Conservation (phyloP, 2,797 vertebrate genomes). For the Acanthiza pusilla region DNA sequence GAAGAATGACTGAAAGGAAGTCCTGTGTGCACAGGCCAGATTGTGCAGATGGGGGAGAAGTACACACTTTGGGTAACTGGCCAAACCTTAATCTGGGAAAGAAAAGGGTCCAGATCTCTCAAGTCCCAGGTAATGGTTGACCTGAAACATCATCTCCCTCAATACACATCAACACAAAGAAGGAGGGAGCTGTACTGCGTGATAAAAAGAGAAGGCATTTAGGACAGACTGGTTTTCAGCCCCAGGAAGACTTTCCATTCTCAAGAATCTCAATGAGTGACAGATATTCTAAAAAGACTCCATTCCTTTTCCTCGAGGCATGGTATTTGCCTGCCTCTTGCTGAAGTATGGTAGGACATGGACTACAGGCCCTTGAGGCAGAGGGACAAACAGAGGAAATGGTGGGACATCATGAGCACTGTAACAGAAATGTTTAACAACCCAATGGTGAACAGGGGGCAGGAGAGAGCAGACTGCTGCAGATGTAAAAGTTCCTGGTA, state of each 20-base stretch:
- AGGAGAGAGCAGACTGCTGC: background rate
- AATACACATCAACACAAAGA: background rate
- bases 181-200: background rate
- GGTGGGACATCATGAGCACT: background rate
- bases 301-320: background rate
- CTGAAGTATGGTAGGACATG: background rate
- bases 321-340: background rate
- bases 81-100: background rate
- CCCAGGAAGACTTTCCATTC: background rate
- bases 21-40: background rate
- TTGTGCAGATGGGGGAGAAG: background rate
- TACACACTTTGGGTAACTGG: background rate
- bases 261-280: background rate
- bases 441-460: background rate
- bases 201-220: background rate
- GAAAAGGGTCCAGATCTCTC: background rate
- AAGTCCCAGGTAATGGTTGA: background rate
- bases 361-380: background rate
- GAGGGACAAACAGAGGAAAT: background rate
- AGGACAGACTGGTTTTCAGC: background rate
- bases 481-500: background rate
- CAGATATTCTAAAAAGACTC: background rate
- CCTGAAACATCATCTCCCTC: background rate
- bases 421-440: background rate
- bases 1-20: conserved; percentile 21